Evolutionary conservation across 1,140 invertebrate genomes (phyloP).

Genomic region (Tenebrio molitor): DNA sequence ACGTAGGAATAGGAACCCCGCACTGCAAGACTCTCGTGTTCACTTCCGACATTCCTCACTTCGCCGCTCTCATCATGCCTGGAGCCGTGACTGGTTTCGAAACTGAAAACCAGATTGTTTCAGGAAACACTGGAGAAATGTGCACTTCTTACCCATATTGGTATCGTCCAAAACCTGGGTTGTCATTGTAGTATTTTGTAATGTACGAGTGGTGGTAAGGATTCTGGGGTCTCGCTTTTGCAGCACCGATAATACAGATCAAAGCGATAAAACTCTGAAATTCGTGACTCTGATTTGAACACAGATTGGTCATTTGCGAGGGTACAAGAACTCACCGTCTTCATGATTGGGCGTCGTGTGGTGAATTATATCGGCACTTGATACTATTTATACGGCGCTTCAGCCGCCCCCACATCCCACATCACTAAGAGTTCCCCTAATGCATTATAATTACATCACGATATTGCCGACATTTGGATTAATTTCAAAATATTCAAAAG

Average conservation of each 20-base stretch:
- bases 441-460: no score
- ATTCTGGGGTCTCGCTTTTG: not conserved
- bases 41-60: constrained; percentile 69
- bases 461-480: no score
- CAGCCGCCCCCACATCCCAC: no score
- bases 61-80: constrained; percentile 73
- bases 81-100: constrained; percentile 74
- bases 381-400: no score
- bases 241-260: not conserved
- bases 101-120: constrained; percentile 54
- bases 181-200: not conserved
- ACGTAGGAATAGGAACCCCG: constrained; percentile 71
- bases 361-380: no score
- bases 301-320: no score
- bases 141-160: not conserved
- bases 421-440: no score
- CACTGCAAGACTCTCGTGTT: constrained; percentile 57
- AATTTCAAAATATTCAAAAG: no score
- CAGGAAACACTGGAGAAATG: not conserved
- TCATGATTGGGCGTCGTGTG: no score
- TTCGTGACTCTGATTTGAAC: no score
- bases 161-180: not conserved
- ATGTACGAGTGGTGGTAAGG: not conserved
- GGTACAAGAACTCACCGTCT: no score
- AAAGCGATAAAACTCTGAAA: no score